Conservation (phyloP, 92 coral and sea anemone genomes). For the Phenganax stokvisi region DNA sequence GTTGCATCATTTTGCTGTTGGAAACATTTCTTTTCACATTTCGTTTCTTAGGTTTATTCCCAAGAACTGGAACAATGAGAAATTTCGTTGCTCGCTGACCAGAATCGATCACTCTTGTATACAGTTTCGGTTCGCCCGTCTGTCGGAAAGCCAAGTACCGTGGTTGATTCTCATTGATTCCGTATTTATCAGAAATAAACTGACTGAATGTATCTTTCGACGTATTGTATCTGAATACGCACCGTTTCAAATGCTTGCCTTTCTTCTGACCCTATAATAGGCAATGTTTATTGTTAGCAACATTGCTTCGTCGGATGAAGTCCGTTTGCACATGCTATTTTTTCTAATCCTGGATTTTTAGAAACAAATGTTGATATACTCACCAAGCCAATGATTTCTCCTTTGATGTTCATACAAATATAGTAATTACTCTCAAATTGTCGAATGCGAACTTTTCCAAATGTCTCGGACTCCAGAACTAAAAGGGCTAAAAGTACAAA, state of each 20-base stretch:
- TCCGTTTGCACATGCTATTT: neutral
- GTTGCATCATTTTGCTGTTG: neutral
- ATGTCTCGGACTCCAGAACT: neutral
- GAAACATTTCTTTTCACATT: neutral
- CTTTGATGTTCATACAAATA: slow-evolving; percentile 28
- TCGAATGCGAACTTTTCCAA: slow-evolving; percentile 31
- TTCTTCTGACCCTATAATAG: neutral
- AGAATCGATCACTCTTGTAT: neutral
- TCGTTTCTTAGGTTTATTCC: neutral
- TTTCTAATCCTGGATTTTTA: neutral
- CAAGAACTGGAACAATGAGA: neutral
- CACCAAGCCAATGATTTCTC: slow-evolving; percentile 16
- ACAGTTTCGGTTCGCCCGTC: slow-evolving; percentile 14
- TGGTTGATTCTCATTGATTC: neutral
- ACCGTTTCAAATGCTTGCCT: slow-evolving; percentile 8
- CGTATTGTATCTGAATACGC: neutral
- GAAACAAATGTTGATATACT: neutral
- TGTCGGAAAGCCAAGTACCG: slow-evolving; percentile 21
- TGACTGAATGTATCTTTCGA: slow-evolving; percentile 5
- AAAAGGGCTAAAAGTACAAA: slow-evolving; percentile 12
- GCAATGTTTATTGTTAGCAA: neutral
- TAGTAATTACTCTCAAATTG: slow-evolving; percentile 10
- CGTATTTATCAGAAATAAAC: slow-evolving; percentile 14
- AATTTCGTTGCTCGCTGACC: neutral
- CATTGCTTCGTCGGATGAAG: neutral